A percentile compares a stretch with the other conserved stretches of the same genome.
Evolutionary conservation across 1,140 invertebrate species (phyloP).

Genomic region (Mactra quadrangularis): DNA sequence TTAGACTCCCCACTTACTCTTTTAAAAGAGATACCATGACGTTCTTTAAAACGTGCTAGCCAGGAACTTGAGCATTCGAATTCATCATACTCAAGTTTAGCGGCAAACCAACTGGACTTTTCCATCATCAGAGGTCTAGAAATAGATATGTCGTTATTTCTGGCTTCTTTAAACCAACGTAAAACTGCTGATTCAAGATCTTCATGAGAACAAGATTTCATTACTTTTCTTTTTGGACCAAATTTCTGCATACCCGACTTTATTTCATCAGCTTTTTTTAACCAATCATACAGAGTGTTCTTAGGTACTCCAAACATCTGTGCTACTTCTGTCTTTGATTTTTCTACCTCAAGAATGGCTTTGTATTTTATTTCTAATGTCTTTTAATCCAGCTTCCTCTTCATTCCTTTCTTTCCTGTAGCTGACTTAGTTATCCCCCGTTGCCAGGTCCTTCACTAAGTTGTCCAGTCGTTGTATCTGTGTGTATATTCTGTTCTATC

Average conservation of each 20-base stretch:
- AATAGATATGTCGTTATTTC: neutral
- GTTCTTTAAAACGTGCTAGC: neutral
- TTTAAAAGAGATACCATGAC: slow-evolving; percentile 8
- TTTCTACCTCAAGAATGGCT: slow-evolving; percentile 27
- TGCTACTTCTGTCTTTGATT: slow-evolving; percentile 16
- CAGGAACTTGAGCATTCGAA: neutral
- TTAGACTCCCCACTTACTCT: neutral
- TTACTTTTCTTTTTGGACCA: slow-evolving; percentile 16
- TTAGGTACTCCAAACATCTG: neutral
- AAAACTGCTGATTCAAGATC: slow-evolving; percentile 8
- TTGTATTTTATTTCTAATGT: slow-evolving; percentile 30
- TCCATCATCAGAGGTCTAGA: neutral
- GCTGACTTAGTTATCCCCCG: neutral
- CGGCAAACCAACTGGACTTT: neutral
- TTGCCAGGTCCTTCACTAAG: slow-evolving; percentile 1
- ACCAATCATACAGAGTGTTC: slow-evolving; percentile 42
- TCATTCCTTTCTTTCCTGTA: neutral
- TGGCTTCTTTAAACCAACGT: slow-evolving; percentile 7
- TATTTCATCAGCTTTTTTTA: slow-evolving; percentile 29
- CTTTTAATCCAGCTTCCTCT: slow-evolving; percentile 9
- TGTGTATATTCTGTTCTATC: too few species aligned
- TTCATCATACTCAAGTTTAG: neutral
- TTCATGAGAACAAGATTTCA: neutral
- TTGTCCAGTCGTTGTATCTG: too few species aligned
- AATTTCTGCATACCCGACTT: slow-evolving; percentile 38